Evolutionary conservation across 1,140 invertebrate genomes (phyloP), one percentile per base, ranked within the genome.

Genomic region (Pteromalus puparum): DNA sequence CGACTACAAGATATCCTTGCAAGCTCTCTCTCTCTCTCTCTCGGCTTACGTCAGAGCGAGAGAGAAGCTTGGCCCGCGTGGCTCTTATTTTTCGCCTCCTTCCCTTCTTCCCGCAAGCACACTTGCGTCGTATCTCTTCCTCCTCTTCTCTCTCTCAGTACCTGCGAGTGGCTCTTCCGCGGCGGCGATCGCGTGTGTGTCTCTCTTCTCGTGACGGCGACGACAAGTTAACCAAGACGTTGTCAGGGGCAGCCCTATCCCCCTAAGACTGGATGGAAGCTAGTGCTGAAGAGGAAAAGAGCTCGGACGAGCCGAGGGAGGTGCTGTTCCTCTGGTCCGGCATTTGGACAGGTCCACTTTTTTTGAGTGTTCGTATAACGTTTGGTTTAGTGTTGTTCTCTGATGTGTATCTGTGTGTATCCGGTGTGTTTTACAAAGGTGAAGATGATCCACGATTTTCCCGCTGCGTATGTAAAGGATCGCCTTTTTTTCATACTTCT

Each of bases 261-360:
- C 18, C 6, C 38, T 42, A 42, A 42, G 21, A 61, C 53, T 21
- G 53, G 7, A 86, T 86, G 85, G 85, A 86, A 48, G 65, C 10
- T 34, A 28, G 28, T 24, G 34, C 30, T 38, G 81, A 79, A 10
- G 75, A 85, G 67, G 67, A 82, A 30, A 70, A 61, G 2, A 6
- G 24, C 15, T 26, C 65, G 3, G 77, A 86, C 12, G 74, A 76
- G 48, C 74, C 68, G 6, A 72, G 42, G 68, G 81, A 86, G 70
- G 85, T 86, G 46, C 34, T 86, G 0, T 83, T 86, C 75, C 81
- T 86, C 4, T 86, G 85, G 85, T 86, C 85, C 21, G 85, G 85
- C 15, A 83, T 86, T 72, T 86, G 85, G 85, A 83, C 85, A 86
- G 85, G 85, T 86, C 75, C 67, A 70, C 67, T 70, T 70, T 70